phyloP scores from a whole-genome alignment of 2,888 invertebrate species.

The Lissocephala sabroskyi region DNA sequence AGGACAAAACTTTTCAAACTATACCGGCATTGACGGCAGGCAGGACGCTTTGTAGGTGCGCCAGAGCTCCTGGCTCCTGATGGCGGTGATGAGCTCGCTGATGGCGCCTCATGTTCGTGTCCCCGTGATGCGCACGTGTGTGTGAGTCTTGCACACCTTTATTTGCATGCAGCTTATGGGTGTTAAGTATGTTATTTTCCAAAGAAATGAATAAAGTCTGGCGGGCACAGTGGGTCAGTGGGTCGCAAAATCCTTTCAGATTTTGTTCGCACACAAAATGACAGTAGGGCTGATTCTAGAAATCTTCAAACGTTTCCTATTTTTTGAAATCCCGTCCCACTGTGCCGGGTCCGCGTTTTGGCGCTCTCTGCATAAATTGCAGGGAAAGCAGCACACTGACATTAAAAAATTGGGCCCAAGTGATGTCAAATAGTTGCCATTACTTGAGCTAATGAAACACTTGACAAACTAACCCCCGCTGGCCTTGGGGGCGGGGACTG shows the following conservation, averaged over 20 bases:
- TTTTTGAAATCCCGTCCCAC: no score
- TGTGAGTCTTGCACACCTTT: conserved; percentile 16
- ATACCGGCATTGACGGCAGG: conserved; percentile 48
- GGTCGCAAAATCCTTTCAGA: no score
- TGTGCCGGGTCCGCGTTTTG: neutral
- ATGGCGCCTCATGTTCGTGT: no score
- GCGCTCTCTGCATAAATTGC: neutral
- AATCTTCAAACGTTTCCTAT: no score
- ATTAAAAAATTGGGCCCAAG: conserved; percentile 38
- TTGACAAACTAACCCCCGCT: conserved; percentile 48
- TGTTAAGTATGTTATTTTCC: conserved; percentile 21
- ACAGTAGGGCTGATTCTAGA: no score
- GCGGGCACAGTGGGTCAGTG: no score
- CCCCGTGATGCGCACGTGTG: conserved; percentile 5
- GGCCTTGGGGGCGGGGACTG: neutral
- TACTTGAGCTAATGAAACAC: conserved; percentile 55
- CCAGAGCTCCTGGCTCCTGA: conserved; percentile 27
- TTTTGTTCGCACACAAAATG: no score
- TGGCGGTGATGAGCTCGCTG: conserved; percentile 14
- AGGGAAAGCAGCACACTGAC: conserved; percentile 9
- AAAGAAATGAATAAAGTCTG: no score
- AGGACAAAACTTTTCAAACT: conserved; percentile 54
- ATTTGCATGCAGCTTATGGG: conserved; percentile 17
- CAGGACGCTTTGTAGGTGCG: neutral
- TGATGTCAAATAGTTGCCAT: conserved; percentile 33